Conservation (phyloP, 1,140 invertebrate species). For the Stegodyphus dumicola region DNA sequence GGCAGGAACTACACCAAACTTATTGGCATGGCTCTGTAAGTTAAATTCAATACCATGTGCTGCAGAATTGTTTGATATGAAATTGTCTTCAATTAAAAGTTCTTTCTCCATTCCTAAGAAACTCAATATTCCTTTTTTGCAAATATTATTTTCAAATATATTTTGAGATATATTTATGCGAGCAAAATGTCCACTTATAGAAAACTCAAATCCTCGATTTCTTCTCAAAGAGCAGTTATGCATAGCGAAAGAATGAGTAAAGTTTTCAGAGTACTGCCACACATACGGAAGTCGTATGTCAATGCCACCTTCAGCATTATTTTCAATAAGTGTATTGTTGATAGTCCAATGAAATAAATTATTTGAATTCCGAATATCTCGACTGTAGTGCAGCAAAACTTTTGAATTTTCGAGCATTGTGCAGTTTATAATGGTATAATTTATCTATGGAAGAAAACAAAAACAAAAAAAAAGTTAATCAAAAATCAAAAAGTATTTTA, state of each 20-base stretch:
- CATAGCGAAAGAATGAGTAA: constrained; percentile 88
- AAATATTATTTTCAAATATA: constrained; percentile 86
- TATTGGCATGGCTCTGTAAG: constrained; percentile 92
- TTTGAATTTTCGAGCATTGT: constrained; percentile 85
- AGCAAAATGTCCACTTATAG: constrained; percentile 92
- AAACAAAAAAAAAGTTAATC: too few species aligned
- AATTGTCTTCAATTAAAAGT: constrained; percentile 79
- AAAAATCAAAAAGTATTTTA: too few species aligned
- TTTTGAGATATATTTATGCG: constrained; percentile 81
- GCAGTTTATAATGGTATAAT: constrained; percentile 82
- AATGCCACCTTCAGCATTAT: constrained; percentile 85
- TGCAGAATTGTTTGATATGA: constrained; percentile 83
- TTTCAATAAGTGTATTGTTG: constrained; percentile 83
- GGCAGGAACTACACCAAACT: constrained; percentile 73
- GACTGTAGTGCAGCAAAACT: constrained; percentile 85
- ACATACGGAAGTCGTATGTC: constrained; percentile 89
- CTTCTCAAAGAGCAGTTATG: constrained; percentile 86
- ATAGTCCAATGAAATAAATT: constrained; percentile 95
- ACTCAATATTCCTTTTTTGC: constrained; percentile 83
- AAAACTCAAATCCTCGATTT: constrained; percentile 86
- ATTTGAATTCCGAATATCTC: constrained; percentile 84
- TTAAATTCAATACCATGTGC: constrained; percentile 89
- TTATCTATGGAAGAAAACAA: constrained; percentile 73
- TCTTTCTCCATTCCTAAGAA: constrained; percentile 97
- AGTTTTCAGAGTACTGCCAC: constrained; percentile 95